These are phyloP conservation scores for Musca vetustissima DNA, from an alignment of 1,140 invertebrate genomes.

Conservation along the genomic window DNA sequence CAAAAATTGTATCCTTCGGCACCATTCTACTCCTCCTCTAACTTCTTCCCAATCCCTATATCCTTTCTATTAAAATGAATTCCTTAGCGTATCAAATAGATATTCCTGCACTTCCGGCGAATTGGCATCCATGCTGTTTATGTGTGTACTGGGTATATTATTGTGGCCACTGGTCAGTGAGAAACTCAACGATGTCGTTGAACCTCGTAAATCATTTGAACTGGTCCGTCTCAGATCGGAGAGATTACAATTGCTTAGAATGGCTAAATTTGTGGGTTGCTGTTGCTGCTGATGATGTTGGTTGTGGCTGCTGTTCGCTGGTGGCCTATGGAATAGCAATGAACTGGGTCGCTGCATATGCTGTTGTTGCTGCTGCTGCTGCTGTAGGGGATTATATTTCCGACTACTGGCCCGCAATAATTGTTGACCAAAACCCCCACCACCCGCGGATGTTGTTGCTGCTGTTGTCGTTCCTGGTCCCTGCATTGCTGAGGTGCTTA, in stretches of 20 bases:
- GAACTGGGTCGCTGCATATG: background rate
- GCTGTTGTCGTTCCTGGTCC: background rate
- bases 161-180: slow-evolving; percentile 44
- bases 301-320: background rate
- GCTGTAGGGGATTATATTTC: background rate
- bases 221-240: background rate
- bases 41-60: background rate
- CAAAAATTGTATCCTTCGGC: background rate
- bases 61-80: slow-evolving; percentile 62
- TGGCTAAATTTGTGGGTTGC: slow-evolving; percentile 6
- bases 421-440: background rate
- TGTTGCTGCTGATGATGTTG: background rate
- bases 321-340: background rate
- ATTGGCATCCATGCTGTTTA: slow-evolving; percentile 61
- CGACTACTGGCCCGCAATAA: no score
- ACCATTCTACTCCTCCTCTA: background rate
- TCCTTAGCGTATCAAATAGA: slow-evolving; percentile 64
- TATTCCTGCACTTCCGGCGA: slow-evolving; percentile 64
- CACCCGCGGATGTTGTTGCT: background rate
- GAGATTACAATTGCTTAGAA: background rate
- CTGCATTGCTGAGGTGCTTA: background rate
- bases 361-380: background rate
- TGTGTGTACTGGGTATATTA: slow-evolving; percentile 44
- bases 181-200: slow-evolving; percentile 36
- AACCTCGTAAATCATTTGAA: slow-evolving; percentile 20